Conservation (phyloP, 1,140 invertebrate species). For the Ostrea edulis region DNA sequence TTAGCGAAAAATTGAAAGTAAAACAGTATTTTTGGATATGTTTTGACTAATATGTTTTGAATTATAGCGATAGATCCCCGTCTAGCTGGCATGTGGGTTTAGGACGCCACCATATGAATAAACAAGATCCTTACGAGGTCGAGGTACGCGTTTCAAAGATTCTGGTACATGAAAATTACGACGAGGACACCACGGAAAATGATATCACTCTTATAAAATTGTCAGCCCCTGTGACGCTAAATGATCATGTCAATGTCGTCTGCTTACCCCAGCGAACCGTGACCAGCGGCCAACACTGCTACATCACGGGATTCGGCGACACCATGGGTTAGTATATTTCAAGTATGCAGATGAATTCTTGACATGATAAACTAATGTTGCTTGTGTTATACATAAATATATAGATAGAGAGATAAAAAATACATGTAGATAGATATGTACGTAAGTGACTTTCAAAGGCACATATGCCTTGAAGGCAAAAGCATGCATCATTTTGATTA, state of each 20-base stretch:
- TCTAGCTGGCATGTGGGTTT: conserved; percentile 77
- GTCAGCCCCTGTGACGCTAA: conserved; percentile 78
- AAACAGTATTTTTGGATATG: no score
- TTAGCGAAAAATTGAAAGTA: no score
- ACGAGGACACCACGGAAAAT: conserved; percentile 76
- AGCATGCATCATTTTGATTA: neutral
- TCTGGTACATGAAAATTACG: conserved; percentile 65
- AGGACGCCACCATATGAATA: conserved; percentile 80
- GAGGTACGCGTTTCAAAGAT: conserved; percentile 52
- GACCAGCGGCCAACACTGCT: conserved; percentile 54
- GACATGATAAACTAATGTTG: no score
- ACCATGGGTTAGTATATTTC: conserved; percentile 54
- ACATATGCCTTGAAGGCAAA: no score
- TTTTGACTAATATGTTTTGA: neutral
- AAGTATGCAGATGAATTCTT: no score
- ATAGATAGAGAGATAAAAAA: no score
- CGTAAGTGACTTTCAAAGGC: no score
- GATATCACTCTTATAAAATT: conserved; percentile 85
- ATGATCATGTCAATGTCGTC: conserved; percentile 82
- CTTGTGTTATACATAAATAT: no score
- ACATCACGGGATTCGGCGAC: conserved; percentile 71
- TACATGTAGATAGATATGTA: no score
- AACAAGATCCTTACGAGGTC: conserved; percentile 56
- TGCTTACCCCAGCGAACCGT: conserved; percentile 82
- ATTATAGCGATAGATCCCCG: conserved; percentile 49